Evolutionary conservation across 2,113 vertebrate genomes (phyloP).

Genomic region (Sardina pilchardus): DNA sequence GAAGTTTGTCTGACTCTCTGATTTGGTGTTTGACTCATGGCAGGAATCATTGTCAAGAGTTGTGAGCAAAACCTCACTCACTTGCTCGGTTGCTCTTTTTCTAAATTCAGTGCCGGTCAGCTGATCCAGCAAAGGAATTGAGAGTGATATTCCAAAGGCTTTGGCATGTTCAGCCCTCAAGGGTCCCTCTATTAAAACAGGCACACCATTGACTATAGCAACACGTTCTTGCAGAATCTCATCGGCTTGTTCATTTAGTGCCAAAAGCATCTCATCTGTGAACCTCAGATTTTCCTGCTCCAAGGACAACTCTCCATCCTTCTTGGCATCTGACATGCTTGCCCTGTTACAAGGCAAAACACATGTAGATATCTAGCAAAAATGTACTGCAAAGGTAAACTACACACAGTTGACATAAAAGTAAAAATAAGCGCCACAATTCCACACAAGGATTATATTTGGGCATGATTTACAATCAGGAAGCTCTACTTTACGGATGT

Average conservation of each 20-base stretch:
- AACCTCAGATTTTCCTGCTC: neutral
- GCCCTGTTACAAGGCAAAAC: neutral
- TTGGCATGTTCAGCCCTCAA: no score
- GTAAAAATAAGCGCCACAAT: neutral
- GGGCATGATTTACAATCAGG: neutral
- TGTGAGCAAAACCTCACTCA: neutral
- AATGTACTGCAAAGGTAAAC: neutral
- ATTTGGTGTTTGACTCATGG: neutral
- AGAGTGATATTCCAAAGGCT: neutral
- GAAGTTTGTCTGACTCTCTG: neutral
- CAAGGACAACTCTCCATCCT: neutral
- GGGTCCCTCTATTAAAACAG: neutral
- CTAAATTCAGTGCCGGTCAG: neutral
- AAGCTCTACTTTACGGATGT: no score
- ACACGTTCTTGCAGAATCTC: neutral
- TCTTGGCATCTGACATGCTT: neutral
- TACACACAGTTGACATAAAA: neutral
- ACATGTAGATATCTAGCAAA: neutral
- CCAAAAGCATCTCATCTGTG: neutral
- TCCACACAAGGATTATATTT: neutral
- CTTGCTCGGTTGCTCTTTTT: neutral
- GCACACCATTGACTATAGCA: neutral
- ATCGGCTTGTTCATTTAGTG: neutral
- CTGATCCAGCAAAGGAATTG: neutral
- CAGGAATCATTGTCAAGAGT: neutral